A percentile compares a stretch with the other conserved stretches of the same genome.
These are phyloP conservation scores for Batillaria attramentaria DNA, from an alignment of 1,140 invertebrate genomes.

Conservation along the genomic window DNA sequence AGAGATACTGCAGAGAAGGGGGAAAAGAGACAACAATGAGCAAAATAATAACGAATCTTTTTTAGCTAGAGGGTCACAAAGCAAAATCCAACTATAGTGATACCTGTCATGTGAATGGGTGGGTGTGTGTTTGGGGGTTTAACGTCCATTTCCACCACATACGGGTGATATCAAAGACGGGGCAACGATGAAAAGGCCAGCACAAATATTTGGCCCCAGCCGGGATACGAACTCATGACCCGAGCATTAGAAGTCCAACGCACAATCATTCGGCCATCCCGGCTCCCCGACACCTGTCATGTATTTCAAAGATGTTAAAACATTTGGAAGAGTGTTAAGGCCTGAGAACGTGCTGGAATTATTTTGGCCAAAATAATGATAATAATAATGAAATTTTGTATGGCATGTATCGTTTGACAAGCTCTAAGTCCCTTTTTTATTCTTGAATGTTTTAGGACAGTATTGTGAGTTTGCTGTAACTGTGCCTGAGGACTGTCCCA, in stretches of 20 bases:
- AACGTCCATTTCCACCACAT: no score
- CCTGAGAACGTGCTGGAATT: not conserved
- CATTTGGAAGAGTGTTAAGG: not conserved
- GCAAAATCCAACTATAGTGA: no score
- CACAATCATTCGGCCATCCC: no score
- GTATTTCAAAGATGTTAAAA: not conserved
- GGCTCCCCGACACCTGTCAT: not conserved
- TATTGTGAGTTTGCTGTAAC: slow-evolving; percentile 67
- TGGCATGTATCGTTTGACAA: not conserved
- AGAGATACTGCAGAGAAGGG: not conserved
- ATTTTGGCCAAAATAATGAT: not conserved
- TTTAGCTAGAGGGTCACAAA: no score
- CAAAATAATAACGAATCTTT: not conserved
- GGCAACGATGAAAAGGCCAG: no score
- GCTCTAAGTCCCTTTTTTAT: not conserved
- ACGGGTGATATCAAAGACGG: no score
- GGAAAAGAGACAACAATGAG: not conserved
- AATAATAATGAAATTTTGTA: not conserved
- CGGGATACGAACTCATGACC: no score
- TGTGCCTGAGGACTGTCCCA: slow-evolving; percentile 49
- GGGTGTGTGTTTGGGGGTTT: no score
- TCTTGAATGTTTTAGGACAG: slow-evolving; percentile 51
- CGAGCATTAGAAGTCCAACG: no score
- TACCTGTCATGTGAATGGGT: not conserved
- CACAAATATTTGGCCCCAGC: no score